Evolutionary conservation across 2,113 vertebrate species (phyloP), one percentile per base, ranked within the genome.

Genomic region (Engystomops pustulosus): DNA sequence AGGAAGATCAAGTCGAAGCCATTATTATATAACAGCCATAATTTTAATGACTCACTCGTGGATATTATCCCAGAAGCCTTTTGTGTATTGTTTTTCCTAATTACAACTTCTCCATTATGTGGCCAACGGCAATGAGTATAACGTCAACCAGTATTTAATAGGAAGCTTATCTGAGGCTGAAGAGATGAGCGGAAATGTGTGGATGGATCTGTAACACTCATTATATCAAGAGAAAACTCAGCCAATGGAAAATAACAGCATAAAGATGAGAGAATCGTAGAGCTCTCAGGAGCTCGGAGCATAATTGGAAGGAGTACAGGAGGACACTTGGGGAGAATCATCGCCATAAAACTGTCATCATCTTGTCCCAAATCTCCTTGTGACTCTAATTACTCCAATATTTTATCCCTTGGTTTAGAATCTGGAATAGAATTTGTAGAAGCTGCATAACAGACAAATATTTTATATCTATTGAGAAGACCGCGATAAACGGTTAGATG

Each of bases 191-290:
- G 18, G 11, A 6, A 32, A 15, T 32, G 12, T 34, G 27, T 2
- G 30, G 62, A 65, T 38, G 38, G n/a, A 69, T 69, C 32, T 69
- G 67, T 69, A 69, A 38, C 67, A 69, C 32, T 69, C 67, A 69
- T 38, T 69, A 36, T 38, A 1, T 38, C 6, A 8, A 69, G 34
- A 30, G 34, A 38, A 36, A 69, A n/a, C 32, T 38, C 67, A n/a
- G 67, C 32, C 6, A 38, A 36, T n/a, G 67, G 67, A 69, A 69
- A 69, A 69, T 69, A 38, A 38, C 17, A 20, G 15, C 32, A 1
- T 7, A 69, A n/a, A 38, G 34, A 38, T 7, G 15, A 20, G 34
- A 69, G 34, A 18, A 38, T 38, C 38, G 67, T 38, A 34, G 67
- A n/a, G 5, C 6, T 32, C 4, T 11, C 34, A 38, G 67, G 67